phyloP scores from a whole-genome alignment of 1,140 invertebrate species.

The Yoshiicerus persimilis region DNA sequence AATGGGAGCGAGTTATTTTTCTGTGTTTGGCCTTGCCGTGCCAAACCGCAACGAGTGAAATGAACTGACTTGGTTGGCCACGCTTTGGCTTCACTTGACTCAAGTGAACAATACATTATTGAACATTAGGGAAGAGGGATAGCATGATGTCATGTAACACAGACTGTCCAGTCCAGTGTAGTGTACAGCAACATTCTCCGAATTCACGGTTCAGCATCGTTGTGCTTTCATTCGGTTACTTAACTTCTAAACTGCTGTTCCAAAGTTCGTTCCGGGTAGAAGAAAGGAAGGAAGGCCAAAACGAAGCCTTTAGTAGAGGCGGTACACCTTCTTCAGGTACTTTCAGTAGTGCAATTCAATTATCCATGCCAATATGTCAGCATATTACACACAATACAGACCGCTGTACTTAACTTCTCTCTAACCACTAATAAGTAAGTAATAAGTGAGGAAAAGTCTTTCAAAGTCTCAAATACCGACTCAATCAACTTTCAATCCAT shows the following conservation, averaged over 20 bases:
- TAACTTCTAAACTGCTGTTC: background rate
- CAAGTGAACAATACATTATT: conserved; percentile 7
- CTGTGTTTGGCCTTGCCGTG: background rate
- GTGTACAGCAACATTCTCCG: background rate
- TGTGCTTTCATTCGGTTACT: background rate
- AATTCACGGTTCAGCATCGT: background rate
- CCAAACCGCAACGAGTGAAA: background rate
- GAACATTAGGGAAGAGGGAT: background rate
- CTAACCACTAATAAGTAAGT: background rate
- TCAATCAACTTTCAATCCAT: background rate
- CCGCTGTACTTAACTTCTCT: background rate
- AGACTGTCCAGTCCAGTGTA: background rate
- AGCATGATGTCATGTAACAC: background rate
- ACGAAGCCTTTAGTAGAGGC: too few relatives aligned
- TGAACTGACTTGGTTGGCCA: background rate
- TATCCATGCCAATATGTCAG: background rate
- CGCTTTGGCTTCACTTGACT: background rate
- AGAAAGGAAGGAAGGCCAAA: background rate
- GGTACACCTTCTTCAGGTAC: background rate
- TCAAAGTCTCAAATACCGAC: background rate
- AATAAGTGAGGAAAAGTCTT: background rate
- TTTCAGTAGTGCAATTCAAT: background rate
- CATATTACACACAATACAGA: background rate
- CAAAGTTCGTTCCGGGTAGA: background rate
- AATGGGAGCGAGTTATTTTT: background rate